Base-by-base conservation (phyloP, 2,113 vertebrate genomes). In the Cygnus buccinator region DNA sequence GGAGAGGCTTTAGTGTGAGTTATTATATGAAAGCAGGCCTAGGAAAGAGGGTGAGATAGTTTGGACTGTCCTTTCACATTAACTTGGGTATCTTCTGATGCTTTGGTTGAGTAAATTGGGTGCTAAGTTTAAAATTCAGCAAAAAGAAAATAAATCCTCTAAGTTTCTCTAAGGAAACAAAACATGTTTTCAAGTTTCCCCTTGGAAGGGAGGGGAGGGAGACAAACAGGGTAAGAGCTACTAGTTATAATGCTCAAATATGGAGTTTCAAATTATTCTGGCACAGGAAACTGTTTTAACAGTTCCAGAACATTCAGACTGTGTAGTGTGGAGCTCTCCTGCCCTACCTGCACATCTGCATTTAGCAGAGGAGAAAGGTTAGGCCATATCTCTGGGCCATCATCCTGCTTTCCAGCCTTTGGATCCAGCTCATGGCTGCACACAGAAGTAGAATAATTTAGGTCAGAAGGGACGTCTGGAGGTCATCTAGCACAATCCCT, bases 351-450 rank as follows among this genome's bases (percentile, higher is more conserved):
- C 6, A 35, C 43, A 25, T 13, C 54, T 73, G 41, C 44, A 4
- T 4, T 35, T 1, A 26, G 68, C 55, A 70, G 46, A 70, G 54
- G 26, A 26, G 25, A 21, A 66, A 33, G 23, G 3, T 1, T 10
- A 52, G 33, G 1, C 48, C 46, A 28, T 14, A 8, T 4, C 33
- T 80, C 76, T 29, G 3, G 39, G 13, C 0, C 13, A 31, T 4
- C 13, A 19, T 16, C 21, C 39, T 6, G 28, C 55, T n/a, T 22
- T 26, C 55, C 55, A 43, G 5, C 39, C 65, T 18, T 50, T 29
- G 35, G 4, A 18, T n/a, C 17, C 22, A 3, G 35, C 11, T 2
- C 71, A 7, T 0, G 0, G 31, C 28, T 54, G 63, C 22, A 67
- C 50, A 43, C 48, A 61, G 54, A 8, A 23, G 66, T 16, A 57